Conservation (phyloP, 2,797 vertebrate genomes). For the Lithobates sylvaticus region DNA sequence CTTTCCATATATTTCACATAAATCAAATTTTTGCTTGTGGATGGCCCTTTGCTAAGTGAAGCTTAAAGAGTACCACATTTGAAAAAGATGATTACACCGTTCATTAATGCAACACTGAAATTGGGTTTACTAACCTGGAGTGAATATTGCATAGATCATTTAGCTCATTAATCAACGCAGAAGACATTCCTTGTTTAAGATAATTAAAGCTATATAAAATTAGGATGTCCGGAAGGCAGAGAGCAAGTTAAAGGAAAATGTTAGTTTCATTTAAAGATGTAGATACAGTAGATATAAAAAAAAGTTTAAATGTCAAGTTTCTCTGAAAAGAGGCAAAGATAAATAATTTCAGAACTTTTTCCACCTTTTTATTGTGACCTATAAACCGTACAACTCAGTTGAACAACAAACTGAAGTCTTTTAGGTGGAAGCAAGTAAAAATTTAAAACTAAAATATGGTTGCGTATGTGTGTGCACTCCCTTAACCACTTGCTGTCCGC, state of each 20-base stretch:
- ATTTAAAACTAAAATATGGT: no score
- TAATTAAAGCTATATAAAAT: constrained; percentile 78
- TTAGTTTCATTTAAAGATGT: no score
- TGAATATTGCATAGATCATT: constrained; percentile 97
- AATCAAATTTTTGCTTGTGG: neutral
- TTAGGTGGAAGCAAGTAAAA: no score
- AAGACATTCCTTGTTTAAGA: constrained; percentile 74
- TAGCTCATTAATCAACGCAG: constrained; percentile 92
- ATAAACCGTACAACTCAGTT: no score
- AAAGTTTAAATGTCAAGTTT: no score
- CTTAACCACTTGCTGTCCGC: no score
- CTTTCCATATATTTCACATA: neutral
- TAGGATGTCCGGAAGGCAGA: constrained; percentile 71
- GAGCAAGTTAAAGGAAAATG: constrained; percentile 58
- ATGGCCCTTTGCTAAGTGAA: neutral
- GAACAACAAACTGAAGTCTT: no score
- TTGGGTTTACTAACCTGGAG: constrained; percentile 87
- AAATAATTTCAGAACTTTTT: no score
- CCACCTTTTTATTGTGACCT: no score
- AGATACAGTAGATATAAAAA: no score
- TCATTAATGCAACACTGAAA: constrained; percentile 71
- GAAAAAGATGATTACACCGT: neutral
- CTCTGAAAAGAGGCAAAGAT: no score
- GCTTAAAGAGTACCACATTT: neutral
- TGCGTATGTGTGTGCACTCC: no score